Percentiles rank a stretch among this genome's conserved stretches.
Evolutionary conservation across 2,888 invertebrate genomes (phyloP).

Genomic region (Phragmatobia fuliginosa): DNA sequence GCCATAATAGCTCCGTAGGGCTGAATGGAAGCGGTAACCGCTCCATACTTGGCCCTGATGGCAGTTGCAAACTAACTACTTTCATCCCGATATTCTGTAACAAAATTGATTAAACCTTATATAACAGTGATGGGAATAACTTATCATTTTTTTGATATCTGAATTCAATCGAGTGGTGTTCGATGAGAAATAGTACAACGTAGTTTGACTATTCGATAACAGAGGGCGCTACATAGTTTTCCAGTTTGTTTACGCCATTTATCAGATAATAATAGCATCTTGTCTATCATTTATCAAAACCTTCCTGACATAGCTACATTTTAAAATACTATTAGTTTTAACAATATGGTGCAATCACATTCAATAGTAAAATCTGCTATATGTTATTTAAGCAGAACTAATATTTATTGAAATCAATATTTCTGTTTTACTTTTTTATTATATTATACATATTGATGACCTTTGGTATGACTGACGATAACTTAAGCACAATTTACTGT

Average conservation of each 20-base stretch:
- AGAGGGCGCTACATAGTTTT: slow-evolving; percentile 39
- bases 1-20: slow-evolving; percentile 94
- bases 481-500: slow-evolving; percentile 19
- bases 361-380: slow-evolving; percentile 5
- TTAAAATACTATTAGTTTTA: not conserved
- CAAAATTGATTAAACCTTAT: slow-evolving; percentile 27
- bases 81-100: slow-evolving; percentile 86
- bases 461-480: slow-evolving; percentile 31
- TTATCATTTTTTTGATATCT: not conserved
- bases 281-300: slow-evolving; percentile 33
- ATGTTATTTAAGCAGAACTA: slow-evolving; percentile 33
- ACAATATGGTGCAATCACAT: not conserved
- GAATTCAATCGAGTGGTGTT: not conserved
- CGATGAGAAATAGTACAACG: not conserved
- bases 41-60: slow-evolving; percentile 91
- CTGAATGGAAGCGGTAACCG: slow-evolving; percentile 93
- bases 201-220: slow-evolving; percentile 36
- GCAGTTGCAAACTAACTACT: slow-evolving; percentile 90
- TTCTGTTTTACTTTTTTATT: slow-evolving; percentile 25
- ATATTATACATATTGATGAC: slow-evolving; percentile 27
- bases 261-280: slow-evolving; percentile 29
- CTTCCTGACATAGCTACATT: not conserved
- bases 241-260: not conserved
- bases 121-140: not conserved
- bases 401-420: slow-evolving; percentile 29